Percentiles rank a stretch among this genome's conserved stretches.
Conservation (phyloP, 2,888 invertebrate species). For the Dione vanillae region DNA sequence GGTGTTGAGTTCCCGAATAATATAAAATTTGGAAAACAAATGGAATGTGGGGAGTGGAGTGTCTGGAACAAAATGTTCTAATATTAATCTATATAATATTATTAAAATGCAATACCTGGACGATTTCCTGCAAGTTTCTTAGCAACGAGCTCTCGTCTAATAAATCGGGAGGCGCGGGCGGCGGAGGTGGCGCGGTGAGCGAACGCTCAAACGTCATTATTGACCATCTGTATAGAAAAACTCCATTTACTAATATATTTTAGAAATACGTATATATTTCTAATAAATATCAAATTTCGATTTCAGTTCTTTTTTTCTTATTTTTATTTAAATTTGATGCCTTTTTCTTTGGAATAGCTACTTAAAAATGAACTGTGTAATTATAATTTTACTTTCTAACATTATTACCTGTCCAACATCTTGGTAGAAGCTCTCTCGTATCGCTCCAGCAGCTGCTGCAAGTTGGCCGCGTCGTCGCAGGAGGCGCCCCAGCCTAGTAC, state of each 20-base stretch:
- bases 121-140: slow-evolving; percentile 92
- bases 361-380: too few species aligned
- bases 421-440: slow-evolving; percentile 98
- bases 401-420: slow-evolving; percentile 93
- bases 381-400: background rate
- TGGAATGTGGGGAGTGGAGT: too few species aligned
- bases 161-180: slow-evolving; percentile 79
- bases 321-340: too few species aligned
- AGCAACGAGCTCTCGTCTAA: slow-evolving; percentile 87
- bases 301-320: too few species aligned
- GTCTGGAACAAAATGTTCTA: too few species aligned
- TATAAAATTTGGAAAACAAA: too few species aligned
- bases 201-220: slow-evolving; percentile 96
- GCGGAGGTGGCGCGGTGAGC: slow-evolving; percentile 85
- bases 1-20: too few species aligned
- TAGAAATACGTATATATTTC: too few species aligned
- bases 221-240: slow-evolving; percentile 88
- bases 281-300: too few species aligned
- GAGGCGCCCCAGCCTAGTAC: slow-evolving; percentile 98
- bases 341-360: too few species aligned
- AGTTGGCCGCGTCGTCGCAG: slow-evolving; percentile 97
- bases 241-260: too few species aligned
- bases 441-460: slow-evolving; percentile 95
- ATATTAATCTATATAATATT: too few species aligned
- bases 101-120: slow-evolving; percentile 82